These are phyloP conservation scores for Poecilia gillii DNA, from an alignment of 2,797 vertebrate species.

Conservation along the genomic window DNA sequence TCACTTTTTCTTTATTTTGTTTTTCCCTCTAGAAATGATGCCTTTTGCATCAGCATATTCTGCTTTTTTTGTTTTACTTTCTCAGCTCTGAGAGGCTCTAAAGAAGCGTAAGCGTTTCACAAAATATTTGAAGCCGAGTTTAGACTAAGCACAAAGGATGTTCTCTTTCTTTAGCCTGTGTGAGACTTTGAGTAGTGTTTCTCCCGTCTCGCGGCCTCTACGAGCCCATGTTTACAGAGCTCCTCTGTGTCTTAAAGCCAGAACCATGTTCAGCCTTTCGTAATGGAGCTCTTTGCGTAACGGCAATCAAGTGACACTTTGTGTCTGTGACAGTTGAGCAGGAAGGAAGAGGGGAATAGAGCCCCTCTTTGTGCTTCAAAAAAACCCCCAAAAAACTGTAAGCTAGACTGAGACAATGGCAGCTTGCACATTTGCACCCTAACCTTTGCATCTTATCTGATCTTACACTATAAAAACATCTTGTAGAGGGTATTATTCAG, in stretches of 20 bases:
- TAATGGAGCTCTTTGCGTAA: constrained; percentile 63
- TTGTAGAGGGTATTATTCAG: constrained; percentile 14
- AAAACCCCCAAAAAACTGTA: constrained; percentile 15
- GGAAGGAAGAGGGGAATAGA: constrained; percentile 60
- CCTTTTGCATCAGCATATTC: constrained; percentile 15
- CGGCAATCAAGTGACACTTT: constrained; percentile 70
- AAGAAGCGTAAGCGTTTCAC: constrained; percentile 19
- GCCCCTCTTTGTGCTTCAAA: constrained; percentile 49
- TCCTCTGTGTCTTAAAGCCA: constrained; percentile 63
- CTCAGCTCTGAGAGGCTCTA: constrained; percentile 20
- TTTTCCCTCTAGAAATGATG: constrained; percentile 30
- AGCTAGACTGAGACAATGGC: constrained; percentile 30
- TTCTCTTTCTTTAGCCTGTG: constrained; percentile 12
- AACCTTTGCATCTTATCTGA: constrained; percentile 4
- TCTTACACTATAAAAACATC: constrained; percentile 19
- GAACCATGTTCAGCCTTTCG: constrained; percentile 58
- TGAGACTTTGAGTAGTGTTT: constrained; percentile 46
- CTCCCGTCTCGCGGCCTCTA: constrained; percentile 44
- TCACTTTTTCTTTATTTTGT: constrained; percentile 41
- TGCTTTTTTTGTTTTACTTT: constrained; percentile 9
- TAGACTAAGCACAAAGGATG: constrained; percentile 46
- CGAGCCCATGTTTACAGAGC: constrained; percentile 64
- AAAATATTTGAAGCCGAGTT: constrained; percentile 42
- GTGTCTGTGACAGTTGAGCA: constrained; percentile 61
- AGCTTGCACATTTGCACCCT: constrained; percentile 38